phyloP scores from a whole-genome alignment of 2,888 invertebrate genomes.

The Molanna angustata region DNA sequence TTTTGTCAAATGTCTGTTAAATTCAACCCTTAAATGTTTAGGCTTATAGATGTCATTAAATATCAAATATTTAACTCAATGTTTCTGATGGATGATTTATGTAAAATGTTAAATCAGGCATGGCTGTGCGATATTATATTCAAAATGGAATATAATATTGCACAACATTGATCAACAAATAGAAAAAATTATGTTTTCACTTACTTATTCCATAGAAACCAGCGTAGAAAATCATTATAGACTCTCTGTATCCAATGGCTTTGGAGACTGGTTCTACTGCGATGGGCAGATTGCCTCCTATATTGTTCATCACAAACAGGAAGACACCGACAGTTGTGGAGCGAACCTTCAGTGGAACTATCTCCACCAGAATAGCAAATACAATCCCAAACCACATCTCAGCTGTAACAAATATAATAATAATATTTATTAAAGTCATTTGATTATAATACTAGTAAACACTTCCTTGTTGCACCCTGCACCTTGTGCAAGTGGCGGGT shows the following conservation, averaged over 20 bases:
- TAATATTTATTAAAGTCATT: no score
- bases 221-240: constrained; percentile 84
- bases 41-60: no score
- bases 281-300: constrained; percentile 87
- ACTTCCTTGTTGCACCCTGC: no score
- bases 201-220: constrained; percentile 84
- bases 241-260: constrained; percentile 76
- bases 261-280: constrained; percentile 82
- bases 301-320: constrained; percentile 89
- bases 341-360: constrained; percentile 76
- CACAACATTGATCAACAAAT: not conserved
- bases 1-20: no score
- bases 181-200: constrained; percentile 38
- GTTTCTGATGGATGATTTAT: no score
- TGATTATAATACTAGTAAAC: no score
- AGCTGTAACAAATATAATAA: constrained; percentile 64
- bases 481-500: no score
- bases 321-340: constrained; percentile 86
- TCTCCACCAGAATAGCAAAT: constrained; percentile 86
- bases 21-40: no score
- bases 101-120: no score
- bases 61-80: no score
- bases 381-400: constrained; percentile 96
- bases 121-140: no score
- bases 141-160: not conserved